Conservation (phyloP, 1,140 invertebrate genomes). For the Drosophila triauraria region DNA sequence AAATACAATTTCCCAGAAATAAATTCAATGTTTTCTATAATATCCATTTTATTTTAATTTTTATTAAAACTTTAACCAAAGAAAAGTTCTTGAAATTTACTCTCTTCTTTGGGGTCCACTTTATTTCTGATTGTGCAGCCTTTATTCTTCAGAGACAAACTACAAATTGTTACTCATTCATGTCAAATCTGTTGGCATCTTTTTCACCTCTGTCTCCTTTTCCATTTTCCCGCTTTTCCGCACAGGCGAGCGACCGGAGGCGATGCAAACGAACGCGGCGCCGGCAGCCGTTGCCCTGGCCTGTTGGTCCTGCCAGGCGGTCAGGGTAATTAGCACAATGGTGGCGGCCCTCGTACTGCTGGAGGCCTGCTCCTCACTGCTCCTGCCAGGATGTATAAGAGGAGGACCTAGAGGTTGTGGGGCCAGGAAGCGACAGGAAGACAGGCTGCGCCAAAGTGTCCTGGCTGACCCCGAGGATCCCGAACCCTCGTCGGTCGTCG, state of each 20-base stretch:
- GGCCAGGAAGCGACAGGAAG: slow-evolving; percentile 8
- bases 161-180: slow-evolving; percentile 79
- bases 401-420: background rate
- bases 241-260: slow-evolving; percentile 83
- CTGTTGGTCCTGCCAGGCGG: slow-evolving; percentile 73
- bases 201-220: slow-evolving; percentile 34
- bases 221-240: slow-evolving; percentile 37
- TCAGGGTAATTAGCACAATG: slow-evolving; percentile 84
- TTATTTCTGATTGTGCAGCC: slow-evolving; percentile 3
- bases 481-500: background rate
- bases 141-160: slow-evolving; percentile 30
- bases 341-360: slow-evolving; percentile 78
- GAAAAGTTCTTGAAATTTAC: too few species aligned
- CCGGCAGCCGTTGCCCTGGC: slow-evolving; percentile 71
- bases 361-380: slow-evolving; percentile 71
- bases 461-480: slow-evolving; percentile 33
- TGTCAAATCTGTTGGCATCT: slow-evolving; percentile 44
- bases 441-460: background rate
- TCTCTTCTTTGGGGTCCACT: too few species aligned
- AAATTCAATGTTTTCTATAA: too few species aligned
- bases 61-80: too few species aligned
- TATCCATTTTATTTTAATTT: too few species aligned
- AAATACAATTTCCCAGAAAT: too few species aligned
- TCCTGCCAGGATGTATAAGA: slow-evolving; percentile 41
- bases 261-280: slow-evolving; percentile 84